A percentile compares a stretch with the other conserved stretches of the same genome.
phyloP scores from a whole-genome alignment of 2,797 vertebrate genomes.

The Ibycter americanus region DNA sequence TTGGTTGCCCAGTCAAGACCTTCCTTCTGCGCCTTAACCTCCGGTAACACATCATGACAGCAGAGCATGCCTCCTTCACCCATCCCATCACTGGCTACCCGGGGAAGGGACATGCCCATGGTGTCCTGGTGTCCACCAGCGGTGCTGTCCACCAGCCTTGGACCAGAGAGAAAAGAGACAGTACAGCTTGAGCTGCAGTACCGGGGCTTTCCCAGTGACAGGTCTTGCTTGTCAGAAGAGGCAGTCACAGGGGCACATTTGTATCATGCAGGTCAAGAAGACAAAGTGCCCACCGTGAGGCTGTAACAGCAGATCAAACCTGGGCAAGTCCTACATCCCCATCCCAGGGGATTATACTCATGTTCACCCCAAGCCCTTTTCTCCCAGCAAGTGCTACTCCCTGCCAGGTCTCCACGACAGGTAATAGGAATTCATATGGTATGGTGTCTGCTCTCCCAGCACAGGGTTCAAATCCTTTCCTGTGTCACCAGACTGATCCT shows the following conservation, averaged over 20 bases:
- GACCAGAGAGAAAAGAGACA: neutral
- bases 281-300: neutral
- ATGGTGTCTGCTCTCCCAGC: neutral
- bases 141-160: neutral
- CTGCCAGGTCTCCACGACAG: neutral
- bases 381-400: neutral
- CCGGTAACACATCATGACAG: rapidly evolving
- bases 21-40: neutral
- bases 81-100: rapidly evolving
- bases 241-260: too few relatives aligned
- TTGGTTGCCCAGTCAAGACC: neutral
- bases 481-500: neutral
- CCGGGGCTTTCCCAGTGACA: neutral
- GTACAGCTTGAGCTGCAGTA: neutral
- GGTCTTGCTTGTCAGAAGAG: rapidly evolving
- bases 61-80: neutral
- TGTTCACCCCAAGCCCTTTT: neutral
- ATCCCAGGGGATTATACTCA: neutral
- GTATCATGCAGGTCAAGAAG: rapidly evolving
- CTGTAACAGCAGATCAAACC: neutral
- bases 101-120: neutral
- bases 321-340: neutral
- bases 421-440: neutral
- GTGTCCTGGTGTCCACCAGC: rapidly evolving
- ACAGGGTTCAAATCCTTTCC: neutral